These are phyloP conservation scores for Lamprotornis superbus DNA, from an alignment of 2,113 vertebrate species.

Conservation along the genomic window DNA sequence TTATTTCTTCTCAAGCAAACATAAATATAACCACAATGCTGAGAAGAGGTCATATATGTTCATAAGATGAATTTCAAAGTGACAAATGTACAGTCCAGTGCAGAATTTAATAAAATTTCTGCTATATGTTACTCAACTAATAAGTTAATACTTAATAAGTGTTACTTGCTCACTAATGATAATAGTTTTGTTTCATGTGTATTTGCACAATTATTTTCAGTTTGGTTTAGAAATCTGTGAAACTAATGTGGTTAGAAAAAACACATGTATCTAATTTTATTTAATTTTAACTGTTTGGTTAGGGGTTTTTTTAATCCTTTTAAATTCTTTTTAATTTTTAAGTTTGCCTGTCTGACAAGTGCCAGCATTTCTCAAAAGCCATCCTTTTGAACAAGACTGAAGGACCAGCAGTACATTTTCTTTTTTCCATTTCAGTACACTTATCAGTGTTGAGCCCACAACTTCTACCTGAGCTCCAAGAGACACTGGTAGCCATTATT, in stretches of 20 bases:
- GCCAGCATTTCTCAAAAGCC: background rate
- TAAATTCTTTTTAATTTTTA: background rate
- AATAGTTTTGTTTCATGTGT: background rate
- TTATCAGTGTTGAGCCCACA: background rate
- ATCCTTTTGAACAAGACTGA: fast-evolving
- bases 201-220: background rate
- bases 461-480: background rate
- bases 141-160: no score
- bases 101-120: background rate
- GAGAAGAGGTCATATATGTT: background rate
- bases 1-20: background rate
- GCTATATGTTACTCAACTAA: no score
- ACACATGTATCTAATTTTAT: background rate
- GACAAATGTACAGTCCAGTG: background rate
- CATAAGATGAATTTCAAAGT: background rate
- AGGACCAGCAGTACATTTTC: background rate
- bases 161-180: background rate
- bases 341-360: background rate
- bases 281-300: background rate
- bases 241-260: background rate
- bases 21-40: background rate
- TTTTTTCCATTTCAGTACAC: background rate
- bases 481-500: background rate
- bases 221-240: background rate
- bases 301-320: background rate